Evolutionary conservation across 2,888 invertebrate species (phyloP).

Genomic region (Leucophenga montana): DNA sequence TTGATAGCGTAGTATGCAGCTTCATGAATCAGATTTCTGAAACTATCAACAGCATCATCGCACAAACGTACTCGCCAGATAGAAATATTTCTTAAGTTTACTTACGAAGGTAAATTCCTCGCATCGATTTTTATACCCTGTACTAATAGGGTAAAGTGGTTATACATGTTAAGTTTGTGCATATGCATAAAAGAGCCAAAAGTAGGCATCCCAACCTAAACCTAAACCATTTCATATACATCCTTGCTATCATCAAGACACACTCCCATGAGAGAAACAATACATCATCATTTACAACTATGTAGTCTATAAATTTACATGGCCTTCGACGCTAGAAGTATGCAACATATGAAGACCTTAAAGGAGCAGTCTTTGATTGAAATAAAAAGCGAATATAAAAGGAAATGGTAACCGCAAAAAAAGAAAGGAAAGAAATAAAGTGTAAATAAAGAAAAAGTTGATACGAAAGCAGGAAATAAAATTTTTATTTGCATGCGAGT

Average conservation of each 20-base stretch:
- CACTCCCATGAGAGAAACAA: constrained; percentile 42
- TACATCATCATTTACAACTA: constrained; percentile 55
- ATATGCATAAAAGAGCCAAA: too few relatives aligned
- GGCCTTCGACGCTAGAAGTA: constrained; percentile 19
- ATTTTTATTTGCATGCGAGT: constrained; percentile 59
- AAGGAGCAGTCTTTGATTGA: constrained; percentile 48
- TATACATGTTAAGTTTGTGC: too few relatives aligned
- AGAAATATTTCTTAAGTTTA: too few relatives aligned
- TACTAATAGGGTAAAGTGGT: too few relatives aligned
- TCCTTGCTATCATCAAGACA: constrained; percentile 24
- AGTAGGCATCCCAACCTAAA: too few relatives aligned
- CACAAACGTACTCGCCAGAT: too few relatives aligned
- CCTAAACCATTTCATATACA: not conserved
- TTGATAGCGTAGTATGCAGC: too few relatives aligned
- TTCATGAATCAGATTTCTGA: too few relatives aligned
- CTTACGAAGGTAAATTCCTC: too few relatives aligned
- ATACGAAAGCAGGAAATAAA: constrained; percentile 54
- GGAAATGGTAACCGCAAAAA: constrained; percentile 21
- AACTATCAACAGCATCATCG: too few relatives aligned
- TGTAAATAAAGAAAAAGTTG: constrained; percentile 31
- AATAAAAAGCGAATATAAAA: constrained; percentile 46
- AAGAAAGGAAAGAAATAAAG: constrained; percentile 27
- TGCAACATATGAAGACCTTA: constrained; percentile 38
- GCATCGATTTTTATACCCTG: too few relatives aligned
- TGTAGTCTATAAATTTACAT: constrained; percentile 44